A percentile compares a stretch with the other conserved stretches of the same genome.
Evolutionary conservation across 2,888 invertebrate species (phyloP).

Genomic region (Torymus tubicola): DNA sequence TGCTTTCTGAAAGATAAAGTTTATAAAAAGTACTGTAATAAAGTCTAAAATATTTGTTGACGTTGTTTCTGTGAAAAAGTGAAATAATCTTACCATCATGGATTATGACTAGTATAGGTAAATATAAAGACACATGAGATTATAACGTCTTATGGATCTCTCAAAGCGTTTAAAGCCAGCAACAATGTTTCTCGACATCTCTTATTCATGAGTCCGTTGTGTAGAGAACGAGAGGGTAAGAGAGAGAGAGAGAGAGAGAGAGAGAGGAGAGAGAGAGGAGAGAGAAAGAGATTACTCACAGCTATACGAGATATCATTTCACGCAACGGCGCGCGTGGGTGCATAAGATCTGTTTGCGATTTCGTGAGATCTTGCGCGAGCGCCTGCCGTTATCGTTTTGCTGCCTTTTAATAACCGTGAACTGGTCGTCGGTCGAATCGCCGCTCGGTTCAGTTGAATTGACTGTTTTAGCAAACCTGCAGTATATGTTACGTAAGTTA

Average conservation of each 20-base stretch:
- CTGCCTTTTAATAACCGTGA: not conserved
- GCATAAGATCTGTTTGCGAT: conserved; percentile 46
- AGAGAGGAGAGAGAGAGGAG: conserved; percentile 39
- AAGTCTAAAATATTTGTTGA: too few relatives aligned
- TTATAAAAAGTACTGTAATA: too few relatives aligned
- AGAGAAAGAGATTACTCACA: conserved; percentile 52
- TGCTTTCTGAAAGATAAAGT: too few relatives aligned
- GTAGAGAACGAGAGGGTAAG: conserved; percentile 40
- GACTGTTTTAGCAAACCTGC: too few relatives aligned
- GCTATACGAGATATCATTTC: conserved; percentile 53
- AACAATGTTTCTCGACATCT: conserved; percentile 42
- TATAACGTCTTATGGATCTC: conserved; percentile 43
- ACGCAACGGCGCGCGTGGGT: conserved; percentile 44
- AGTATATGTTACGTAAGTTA: too few relatives aligned
- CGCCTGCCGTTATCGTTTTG: conserved; percentile 20
- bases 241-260: conserved; percentile 44
- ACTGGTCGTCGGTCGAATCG: not conserved
- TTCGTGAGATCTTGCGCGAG: conserved; percentile 30
- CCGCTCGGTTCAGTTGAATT: not conserved
- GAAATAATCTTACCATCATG: too few relatives aligned
- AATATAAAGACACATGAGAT: not conserved
- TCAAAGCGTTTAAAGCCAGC: conserved; percentile 50
- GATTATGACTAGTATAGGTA: too few relatives aligned
- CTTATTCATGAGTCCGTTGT: conserved; percentile 43
- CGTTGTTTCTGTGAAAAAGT: too few relatives aligned